Evolutionary conservation across 2,888 invertebrate species (phyloP).

Genomic region (Lasioglossum vierecki): DNA sequence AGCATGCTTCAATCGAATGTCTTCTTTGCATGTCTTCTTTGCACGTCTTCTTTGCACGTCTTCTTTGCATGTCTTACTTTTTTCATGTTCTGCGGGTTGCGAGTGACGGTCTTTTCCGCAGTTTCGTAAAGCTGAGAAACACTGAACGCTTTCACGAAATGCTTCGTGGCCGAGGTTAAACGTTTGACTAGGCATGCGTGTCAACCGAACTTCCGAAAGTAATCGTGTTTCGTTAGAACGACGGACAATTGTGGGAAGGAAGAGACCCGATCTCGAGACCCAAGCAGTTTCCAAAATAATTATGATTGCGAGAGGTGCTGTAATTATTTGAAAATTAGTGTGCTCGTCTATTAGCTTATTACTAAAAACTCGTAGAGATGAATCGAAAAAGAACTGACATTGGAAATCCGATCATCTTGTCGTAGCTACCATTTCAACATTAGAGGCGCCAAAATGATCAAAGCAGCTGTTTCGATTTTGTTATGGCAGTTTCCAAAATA

Average conservation of each 20-base stretch:
- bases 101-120: slow-evolving; percentile 60
- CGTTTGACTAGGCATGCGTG: slow-evolving; percentile 80
- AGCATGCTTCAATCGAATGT: slow-evolving; percentile 25
- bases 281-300: neutral
- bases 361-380: neutral
- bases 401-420: neutral
- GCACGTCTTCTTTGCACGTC: too few species aligned
- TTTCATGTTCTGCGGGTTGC: slow-evolving; percentile 5
- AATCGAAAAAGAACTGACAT: neutral
- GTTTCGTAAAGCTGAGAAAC: slow-evolving; percentile 73
- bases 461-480: too few species aligned
- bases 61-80: slow-evolving; percentile 3
- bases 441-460: too few species aligned
- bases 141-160: slow-evolving; percentile 77
- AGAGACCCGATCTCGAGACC: neutral
- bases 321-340: neutral
- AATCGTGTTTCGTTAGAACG: slow-evolving; percentile 28
- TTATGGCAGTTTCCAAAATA: neutral
- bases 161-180: slow-evolving; percentile 77
- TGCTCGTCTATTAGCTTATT: too few species aligned
- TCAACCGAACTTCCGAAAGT: slow-evolving; percentile 68
- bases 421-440: neutral
- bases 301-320: neutral
- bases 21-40: neutral
- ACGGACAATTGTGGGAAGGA: slow-evolving; percentile 11